A percentile compares a stretch with the other conserved stretches of the same genome.
Evolutionary conservation across 2,888 invertebrate species (phyloP).

Genomic region (Rhagonycha lutea): DNA sequence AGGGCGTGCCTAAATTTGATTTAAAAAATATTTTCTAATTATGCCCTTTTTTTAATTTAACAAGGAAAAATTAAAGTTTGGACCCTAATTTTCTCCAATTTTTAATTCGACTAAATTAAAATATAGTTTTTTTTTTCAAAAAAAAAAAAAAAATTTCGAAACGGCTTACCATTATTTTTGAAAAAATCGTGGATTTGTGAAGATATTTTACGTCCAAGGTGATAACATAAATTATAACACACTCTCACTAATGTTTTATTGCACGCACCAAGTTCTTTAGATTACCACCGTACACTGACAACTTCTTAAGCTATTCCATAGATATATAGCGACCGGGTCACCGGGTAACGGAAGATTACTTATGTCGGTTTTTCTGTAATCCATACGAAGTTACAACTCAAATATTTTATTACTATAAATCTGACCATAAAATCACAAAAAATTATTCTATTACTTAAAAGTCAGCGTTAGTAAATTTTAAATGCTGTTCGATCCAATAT

Average conservation of each 20-base stretch:
- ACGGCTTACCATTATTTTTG: not conserved
- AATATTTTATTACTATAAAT: not conserved
- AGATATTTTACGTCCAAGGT: not conserved
- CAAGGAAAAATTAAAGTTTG: not conserved
- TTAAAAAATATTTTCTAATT: not conserved
- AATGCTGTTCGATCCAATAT: not conserved
- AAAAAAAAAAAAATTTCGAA: not conserved
- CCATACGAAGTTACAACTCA: conserved; percentile 10
- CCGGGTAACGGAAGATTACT: conserved; percentile 42
- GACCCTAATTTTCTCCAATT: not conserved
- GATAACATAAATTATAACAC: conserved; percentile 4
- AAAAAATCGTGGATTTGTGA: not conserved
- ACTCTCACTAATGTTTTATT: conserved; percentile 24
- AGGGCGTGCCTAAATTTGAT: not conserved
- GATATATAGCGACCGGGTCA: conserved; percentile 39
- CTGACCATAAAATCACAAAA: not conserved
- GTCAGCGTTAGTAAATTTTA: not conserved
- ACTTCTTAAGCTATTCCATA: conserved; percentile 32
- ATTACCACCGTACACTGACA: conserved; percentile 27
- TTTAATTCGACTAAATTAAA: not conserved
- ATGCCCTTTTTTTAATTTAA: not conserved
- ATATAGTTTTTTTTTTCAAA: not conserved
- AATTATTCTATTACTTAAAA: not conserved
- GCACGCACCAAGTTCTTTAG: conserved; percentile 18
- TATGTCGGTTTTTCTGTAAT: conserved; percentile 18